phyloP scores from a whole-genome alignment of 2,797 vertebrate species.

The Megaceryle alcyon region DNA sequence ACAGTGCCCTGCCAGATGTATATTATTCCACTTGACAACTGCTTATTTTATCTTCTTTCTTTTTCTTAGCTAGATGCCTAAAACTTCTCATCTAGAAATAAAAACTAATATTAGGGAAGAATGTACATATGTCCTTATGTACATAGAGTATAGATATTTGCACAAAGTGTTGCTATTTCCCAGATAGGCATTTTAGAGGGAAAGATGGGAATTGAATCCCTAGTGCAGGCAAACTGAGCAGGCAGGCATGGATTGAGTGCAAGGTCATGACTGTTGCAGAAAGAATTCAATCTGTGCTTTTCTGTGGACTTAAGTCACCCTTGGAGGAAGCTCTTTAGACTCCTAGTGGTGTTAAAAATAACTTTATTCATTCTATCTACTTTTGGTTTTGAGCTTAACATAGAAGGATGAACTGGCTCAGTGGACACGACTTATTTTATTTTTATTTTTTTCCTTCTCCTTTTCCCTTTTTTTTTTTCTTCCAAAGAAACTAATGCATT shows the following conservation, averaged over 20 bases:
- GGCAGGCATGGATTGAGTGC: background rate
- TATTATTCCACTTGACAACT: background rate
- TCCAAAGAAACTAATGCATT: slow-evolving; percentile 53
- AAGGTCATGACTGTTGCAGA: background rate
- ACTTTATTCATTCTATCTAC: background rate
- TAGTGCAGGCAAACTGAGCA: background rate
- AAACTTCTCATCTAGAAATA: background rate
- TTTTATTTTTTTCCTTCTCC: too few species aligned
- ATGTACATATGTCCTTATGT: background rate
- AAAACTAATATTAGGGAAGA: background rate
- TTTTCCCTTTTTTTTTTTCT: background rate
- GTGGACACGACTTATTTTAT: background rate
- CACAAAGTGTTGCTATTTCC: background rate
- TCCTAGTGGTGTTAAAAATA: background rate
- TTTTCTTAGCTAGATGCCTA: background rate
- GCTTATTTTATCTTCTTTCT: background rate
- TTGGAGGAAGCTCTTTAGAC: background rate
- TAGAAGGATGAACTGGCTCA: background rate
- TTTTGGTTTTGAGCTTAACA: background rate
- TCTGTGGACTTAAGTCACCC: background rate
- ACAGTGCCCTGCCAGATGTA: background rate
- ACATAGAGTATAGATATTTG: background rate
- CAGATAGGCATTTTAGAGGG: background rate
- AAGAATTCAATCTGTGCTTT: background rate
- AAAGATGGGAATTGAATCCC: background rate